phyloP scores from a whole-genome alignment of 2,797 vertebrate genomes.

The Steatocranus sp. region DNA sequence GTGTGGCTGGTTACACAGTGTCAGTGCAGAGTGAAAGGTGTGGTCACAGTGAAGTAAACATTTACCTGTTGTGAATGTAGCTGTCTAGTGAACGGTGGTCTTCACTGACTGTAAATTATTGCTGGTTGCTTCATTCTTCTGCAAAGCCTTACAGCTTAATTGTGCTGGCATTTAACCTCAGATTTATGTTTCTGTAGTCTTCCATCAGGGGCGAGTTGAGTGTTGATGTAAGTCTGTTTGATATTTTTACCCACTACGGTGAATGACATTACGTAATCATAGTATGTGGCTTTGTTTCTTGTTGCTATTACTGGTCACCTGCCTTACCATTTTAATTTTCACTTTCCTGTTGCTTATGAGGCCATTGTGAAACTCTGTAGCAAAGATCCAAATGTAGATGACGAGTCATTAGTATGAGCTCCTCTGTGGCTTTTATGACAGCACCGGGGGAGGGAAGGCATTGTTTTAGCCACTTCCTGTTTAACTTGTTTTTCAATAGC shows the following conservation, averaged over 20 bases:
- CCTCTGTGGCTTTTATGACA: conserved; percentile 19
- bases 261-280: neutral
- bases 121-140: neutral
- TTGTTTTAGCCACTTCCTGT: conserved; percentile 69
- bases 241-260: neutral
- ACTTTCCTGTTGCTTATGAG: neutral
- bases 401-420: conserved; percentile 23
- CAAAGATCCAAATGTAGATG: conserved; percentile 26
- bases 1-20: neutral
- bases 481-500: conserved; percentile 66
- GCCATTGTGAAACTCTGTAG: neutral
- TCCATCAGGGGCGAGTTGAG: neutral
- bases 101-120: neutral
- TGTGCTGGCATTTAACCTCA: neutral
- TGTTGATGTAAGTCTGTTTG: neutral
- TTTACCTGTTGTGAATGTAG: neutral
- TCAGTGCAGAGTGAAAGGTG: neutral
- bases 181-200: neutral
- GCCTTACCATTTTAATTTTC: neutral
- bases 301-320: neutral
- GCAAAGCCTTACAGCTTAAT: neutral
- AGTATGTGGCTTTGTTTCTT: neutral
- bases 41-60: neutral
- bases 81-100: neutral
- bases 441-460: conserved; percentile 37